These are phyloP conservation scores for Andrena hattorfiana DNA, from an alignment of 2,888 invertebrate genomes.

Conservation along the genomic window DNA sequence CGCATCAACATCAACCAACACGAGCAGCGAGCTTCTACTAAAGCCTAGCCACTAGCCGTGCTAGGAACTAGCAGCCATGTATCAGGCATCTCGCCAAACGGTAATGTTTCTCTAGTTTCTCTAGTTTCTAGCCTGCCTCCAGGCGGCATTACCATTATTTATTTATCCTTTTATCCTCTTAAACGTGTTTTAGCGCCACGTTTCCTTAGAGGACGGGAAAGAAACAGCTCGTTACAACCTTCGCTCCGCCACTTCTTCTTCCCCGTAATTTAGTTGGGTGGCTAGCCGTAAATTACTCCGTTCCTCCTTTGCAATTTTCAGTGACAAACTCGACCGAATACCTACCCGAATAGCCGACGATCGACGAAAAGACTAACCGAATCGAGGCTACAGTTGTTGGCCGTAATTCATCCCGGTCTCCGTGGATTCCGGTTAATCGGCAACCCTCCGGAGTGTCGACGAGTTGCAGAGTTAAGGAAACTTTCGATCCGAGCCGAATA, in stretches of 20 bases:
- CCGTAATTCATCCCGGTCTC: slow-evolving; percentile 16
- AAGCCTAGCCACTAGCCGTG: slow-evolving; percentile 1
- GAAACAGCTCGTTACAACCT: neutral
- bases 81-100: slow-evolving; percentile 58
- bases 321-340: too few species aligned
- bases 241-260: neutral
- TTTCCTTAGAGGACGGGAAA: neutral
- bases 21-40: slow-evolving; percentile 24
- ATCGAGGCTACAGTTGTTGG: slow-evolving; percentile 26
- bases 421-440: slow-evolving; percentile 37
- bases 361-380: neutral
- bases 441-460: slow-evolving; percentile 36
- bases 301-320: too few species aligned
- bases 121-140: neutral
- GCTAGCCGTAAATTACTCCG: too few species aligned
- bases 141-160: slow-evolving; percentile 21
- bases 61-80: slow-evolving; percentile 11
- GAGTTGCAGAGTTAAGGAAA: slow-evolving; percentile 42
- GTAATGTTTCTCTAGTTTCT: slow-evolving; percentile 32
- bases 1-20: slow-evolving; percentile 41
- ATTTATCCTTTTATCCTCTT: slow-evolving; percentile 30
- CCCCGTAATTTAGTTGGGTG: neutral
- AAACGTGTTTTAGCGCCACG: neutral
- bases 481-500: slow-evolving; percentile 56
- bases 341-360: too few species aligned